Evolutionary conservation across 2,797 vertebrate genomes (phyloP), one percentile per base, ranked within the genome.

Genomic region (Salmo trutta): DNA sequence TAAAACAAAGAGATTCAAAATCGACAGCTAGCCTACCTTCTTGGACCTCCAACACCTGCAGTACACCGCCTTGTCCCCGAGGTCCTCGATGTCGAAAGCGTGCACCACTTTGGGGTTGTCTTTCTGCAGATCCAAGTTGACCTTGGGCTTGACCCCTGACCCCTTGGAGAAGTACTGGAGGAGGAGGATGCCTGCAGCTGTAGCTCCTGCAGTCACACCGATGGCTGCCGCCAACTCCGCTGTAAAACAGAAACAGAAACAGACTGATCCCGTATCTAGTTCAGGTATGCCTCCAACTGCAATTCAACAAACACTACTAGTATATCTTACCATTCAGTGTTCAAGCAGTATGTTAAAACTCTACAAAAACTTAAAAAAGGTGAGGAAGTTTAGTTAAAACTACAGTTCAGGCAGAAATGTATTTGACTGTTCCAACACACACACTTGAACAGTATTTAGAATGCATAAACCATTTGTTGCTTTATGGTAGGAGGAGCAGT

Each of bases 31-130:
- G 59, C 72, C 93, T 88, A 96, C 96, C 93, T 95, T 95, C 88
- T 96, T 96, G 71, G 96, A 97, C 75, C 95, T 93, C 96, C 96
- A 97, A 54, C 96, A 97, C 74, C 96, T 94, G 86, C 96, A 97
- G 87, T 96, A 97, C 33, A 96, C 96, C 24, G 95, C 95, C 90
- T 97, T 97, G 71, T 97, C 96, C 21, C 93, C 96, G 82, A 97
- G 81, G 84, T 97, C 96, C 86, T 97, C 96, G 82, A 96, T 90
- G 81, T 97, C 96, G 81, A 96, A 96, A 3, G 96, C 96, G 79
- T 97, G 95, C 17, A 97, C 96, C 70, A 96, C 89, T 87, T 97
- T 97, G 70, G 96, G 96, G 79, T 96, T 96, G 89, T 97, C 96
- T 87, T 97, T 97, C 91, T 96, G 95, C 81, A 96, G 90, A n/a